Evolutionary conservation across 2,888 invertebrate species (phyloP).

Genomic region (Tethea ocularis): DNA sequence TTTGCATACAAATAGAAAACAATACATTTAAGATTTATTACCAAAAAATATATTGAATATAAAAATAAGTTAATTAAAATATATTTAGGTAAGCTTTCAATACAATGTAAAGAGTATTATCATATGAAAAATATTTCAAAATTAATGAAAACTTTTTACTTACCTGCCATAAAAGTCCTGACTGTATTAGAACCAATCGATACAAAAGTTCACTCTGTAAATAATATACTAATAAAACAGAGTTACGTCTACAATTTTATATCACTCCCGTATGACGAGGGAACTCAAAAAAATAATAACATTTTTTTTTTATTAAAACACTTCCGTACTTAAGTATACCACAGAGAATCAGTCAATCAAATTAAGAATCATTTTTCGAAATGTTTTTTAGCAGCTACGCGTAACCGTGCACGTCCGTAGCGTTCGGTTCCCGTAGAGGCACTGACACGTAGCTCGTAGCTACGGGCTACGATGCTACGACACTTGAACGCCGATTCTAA

Average conservation of each 20-base stretch:
- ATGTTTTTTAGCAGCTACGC: conserved; percentile 8
- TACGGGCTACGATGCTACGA: conserved; percentile 13
- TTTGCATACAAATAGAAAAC: too few relatives aligned
- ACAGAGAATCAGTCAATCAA: background rate
- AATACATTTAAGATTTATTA: too few relatives aligned
- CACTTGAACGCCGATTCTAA: conserved; percentile 12
- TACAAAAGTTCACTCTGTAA: conserved; percentile 39
- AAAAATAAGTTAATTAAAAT: too few relatives aligned
- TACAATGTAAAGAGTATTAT: too few relatives aligned
- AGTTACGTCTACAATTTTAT: conserved; percentile 17
- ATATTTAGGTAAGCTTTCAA: too few relatives aligned
- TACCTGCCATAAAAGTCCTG: conserved; percentile 25
- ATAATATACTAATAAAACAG: conserved; percentile 21
- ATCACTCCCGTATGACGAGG: conserved; percentile 10
- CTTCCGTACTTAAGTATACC: background rate
- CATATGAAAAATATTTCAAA: background rate
- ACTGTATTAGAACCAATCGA: conserved; percentile 27
- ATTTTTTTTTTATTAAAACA: background rate
- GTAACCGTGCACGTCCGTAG: conserved; percentile 54
- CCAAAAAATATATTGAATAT: too few relatives aligned
- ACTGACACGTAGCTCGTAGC: conserved; percentile 50
- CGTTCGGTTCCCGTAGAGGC: conserved; percentile 46
- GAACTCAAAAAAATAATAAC: conserved; percentile 11
- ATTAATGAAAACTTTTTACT: conserved; percentile 7
- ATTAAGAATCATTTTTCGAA: conserved; percentile 26